Evolutionary conservation across 1,140 invertebrate species (phyloP).

Genomic region (Euborellia annulipes): DNA sequence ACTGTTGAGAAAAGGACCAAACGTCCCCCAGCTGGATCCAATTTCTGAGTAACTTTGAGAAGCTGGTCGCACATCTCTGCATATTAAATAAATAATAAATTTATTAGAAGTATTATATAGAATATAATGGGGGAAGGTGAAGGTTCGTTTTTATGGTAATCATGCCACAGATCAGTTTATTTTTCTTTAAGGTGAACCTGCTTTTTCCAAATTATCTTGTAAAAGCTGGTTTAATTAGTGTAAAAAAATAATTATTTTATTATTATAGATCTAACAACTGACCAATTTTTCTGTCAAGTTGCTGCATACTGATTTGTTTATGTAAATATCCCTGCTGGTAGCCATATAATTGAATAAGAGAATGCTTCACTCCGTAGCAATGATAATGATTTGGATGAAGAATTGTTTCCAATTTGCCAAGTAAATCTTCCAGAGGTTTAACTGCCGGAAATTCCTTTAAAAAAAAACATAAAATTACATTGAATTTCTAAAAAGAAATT

Average conservation of each 20-base stretch:
- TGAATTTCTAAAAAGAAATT: no score
- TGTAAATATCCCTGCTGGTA: constrained; percentile 39
- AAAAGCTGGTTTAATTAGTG: no score
- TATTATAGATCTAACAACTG: no score
- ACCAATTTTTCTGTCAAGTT: constrained; percentile 38
- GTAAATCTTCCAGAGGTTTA: constrained; percentile 38
- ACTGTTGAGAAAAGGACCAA: constrained; percentile 54
- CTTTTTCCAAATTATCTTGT: no score
- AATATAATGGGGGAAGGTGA: no score
- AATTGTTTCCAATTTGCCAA: constrained; percentile 43
- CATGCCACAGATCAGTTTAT: no score
- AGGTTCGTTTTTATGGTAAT: no score
- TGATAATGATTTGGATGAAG: constrained; percentile 70
- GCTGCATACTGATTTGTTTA: constrained; percentile 34
- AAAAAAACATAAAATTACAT: no score
- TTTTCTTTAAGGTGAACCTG: no score
- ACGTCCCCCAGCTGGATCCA: constrained; percentile 53
- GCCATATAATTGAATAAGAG: constrained; percentile 58
- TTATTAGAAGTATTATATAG: no score
- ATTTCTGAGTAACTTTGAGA: constrained; percentile 37
- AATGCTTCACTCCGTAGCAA: constrained; percentile 60
- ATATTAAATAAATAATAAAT: constrained; percentile 1
- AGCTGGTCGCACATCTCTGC: constrained; percentile 48
- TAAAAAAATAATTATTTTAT: no score
- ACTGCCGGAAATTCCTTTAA: constrained; percentile 13